Evolutionary conservation across 2,888 invertebrate species (phyloP), one percentile per base, ranked within the genome.

Genomic region (Drosophila mimetica): DNA sequence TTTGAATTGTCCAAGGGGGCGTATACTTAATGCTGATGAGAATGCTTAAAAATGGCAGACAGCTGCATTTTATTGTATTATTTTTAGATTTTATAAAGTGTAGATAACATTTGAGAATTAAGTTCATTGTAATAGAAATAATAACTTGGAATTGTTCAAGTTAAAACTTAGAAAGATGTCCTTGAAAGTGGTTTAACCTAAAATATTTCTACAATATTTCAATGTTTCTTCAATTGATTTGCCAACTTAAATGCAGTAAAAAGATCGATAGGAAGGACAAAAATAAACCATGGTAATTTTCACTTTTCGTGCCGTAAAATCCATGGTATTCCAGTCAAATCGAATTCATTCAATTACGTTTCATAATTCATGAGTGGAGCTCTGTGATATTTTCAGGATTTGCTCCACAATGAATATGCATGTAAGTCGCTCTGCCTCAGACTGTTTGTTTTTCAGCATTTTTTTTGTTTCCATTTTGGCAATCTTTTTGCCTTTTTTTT

Each of bases 321-420:
- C 47, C 25, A 44, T 55, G 16, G 11, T 9, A 22, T 50, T 42
- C 8, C 36, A 51, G 51, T 50, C 34, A 50, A 42, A 64, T 66
- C 53, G 57, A 64, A 67, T 69, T 74, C 71, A 81, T 82, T 85
- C 78, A 84, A 84, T 81, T 86, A 84, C 81, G 70, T 66, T 75
- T 81, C 78, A 82, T 87, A 84, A 87, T 82, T 81, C 75, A 81
- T 86, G 85, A 86, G 67, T 79, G 76, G 63, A 55, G 52, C 59
- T 58, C 57, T 75, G 58, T 51, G 54, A 63, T 75, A 67, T 44
- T 55, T 74, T 55, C 58, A 59, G 67, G 64, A 64, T 77, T 53
- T 58, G 34, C 47, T 30, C 42, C 50, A 30, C 52, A 71, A 81
- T 82, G 79, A 75, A 79, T 75, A 82, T 79, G 76, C 79, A 81